Percentiles rank a stretch among this genome's conserved stretches.
These are phyloP conservation scores for Callipepla squamata DNA, from an alignment of 2,113 vertebrate genomes.

Conservation along the genomic window DNA sequence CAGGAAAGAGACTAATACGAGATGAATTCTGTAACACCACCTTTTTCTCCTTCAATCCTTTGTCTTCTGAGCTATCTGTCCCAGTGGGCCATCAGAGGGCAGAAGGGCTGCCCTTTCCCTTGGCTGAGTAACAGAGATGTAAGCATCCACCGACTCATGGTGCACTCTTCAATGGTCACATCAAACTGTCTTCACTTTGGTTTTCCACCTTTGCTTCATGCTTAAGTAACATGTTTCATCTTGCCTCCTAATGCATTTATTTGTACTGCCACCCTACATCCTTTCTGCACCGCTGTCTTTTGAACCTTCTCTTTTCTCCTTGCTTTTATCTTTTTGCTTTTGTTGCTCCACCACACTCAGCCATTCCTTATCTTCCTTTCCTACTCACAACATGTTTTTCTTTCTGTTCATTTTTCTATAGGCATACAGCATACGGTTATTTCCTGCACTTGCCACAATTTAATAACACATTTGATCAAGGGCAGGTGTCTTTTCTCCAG, in stretches of 20 bases:
- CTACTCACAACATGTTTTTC: not conserved
- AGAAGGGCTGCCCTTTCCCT: not conserved
- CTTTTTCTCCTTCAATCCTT: not conserved
- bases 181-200: rapidly evolving
- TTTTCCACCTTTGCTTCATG: not conserved
- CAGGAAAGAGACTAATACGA: not conserved
- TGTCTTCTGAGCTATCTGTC: not conserved
- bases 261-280: not conserved
- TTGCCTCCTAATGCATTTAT: not conserved
- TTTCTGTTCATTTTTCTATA: not conserved
- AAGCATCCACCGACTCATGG: not conserved
- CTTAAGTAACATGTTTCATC: not conserved
- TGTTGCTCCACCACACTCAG: rapidly evolving
- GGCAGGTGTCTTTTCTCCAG: not conserved
- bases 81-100: rapidly evolving
- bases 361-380: not conserved
- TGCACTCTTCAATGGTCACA: rapidly evolving
- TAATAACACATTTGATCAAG: not conserved
- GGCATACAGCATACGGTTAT: not conserved
- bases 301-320: not conserved
- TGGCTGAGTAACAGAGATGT: not conserved
- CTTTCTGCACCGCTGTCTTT: not conserved
- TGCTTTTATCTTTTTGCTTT: not conserved
- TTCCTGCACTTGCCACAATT: not conserved
- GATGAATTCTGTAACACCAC: not conserved